Evolutionary conservation across 2,113 vertebrate genomes (phyloP).

Genomic region (Myotis lucifugus): DNA sequence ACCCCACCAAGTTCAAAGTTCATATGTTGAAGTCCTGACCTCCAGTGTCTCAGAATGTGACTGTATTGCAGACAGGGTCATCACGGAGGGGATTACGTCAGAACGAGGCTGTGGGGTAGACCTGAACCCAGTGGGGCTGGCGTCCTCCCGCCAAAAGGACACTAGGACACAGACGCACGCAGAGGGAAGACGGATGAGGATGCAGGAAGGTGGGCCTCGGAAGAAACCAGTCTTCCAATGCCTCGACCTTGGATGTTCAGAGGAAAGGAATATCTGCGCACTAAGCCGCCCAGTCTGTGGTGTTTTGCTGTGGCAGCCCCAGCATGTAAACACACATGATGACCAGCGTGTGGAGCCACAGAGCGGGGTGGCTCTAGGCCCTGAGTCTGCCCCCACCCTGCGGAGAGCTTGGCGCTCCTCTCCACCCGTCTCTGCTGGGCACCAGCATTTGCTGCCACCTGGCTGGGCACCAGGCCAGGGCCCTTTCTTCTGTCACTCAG

Average conservation of each 20-base stretch:
- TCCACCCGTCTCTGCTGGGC: rapidly evolving
- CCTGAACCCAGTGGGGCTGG: neutral
- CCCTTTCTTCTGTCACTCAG: neutral
- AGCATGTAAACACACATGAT: rapidly evolving
- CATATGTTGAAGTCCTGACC: neutral
- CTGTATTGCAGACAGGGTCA: neutral
- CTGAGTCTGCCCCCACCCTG: rapidly evolving
- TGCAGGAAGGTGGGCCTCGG: neutral
- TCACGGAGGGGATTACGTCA: neutral
- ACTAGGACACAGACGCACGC: neutral
- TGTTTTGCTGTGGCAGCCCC: neutral
- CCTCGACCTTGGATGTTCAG: neutral
- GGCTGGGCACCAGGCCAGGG: neutral
- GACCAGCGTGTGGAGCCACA: neutral
- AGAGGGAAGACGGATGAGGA: neutral
- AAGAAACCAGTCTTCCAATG: neutral
- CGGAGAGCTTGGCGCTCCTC: rapidly evolving
- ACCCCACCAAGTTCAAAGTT: neutral
- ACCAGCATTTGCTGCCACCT: neutral
- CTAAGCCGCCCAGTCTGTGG: too few species aligned
- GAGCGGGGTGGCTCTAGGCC: neutral
- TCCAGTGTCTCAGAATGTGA: neutral
- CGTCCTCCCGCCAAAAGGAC: neutral
- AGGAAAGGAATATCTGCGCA: neutral
- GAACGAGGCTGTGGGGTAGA: neutral